Base-by-base conservation (phyloP, 1,140 invertebrate species). In the Mya arenaria region DNA sequence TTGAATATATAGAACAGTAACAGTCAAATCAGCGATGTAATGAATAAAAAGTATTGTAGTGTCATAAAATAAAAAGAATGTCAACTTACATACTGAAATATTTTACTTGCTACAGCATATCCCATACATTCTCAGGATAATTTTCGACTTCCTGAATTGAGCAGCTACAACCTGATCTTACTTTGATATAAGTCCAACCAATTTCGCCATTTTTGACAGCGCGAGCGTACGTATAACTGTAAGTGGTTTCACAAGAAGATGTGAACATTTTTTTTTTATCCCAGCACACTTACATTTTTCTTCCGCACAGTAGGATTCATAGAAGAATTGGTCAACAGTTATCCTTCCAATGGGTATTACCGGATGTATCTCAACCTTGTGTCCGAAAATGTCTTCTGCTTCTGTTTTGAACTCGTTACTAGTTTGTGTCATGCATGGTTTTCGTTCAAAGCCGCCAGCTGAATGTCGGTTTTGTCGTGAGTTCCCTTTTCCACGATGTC, bases 151-250 rank as follows among this genome's bases (percentile, higher is more conserved):
- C 34, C n/a, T 60, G 25, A 30, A 73, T 58, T 13, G 34, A 10
- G 30, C 80, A 73, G 10, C 39, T 55, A 82, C 80, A 82, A 19
- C 78, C 78, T 15, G 66, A 58, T 63, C 65, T 37, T 10, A 81
- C 68, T 62, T 71, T 62, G 6, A 81, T 63, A 39, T 44, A 63
- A 25, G 25, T 63, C 78, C 78, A 81, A 19, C 66, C 78, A 15
- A 48, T 32, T 23, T 62, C 56, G 32, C 78, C 78, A 25, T 69
- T 62, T 52, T 81, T 81, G 5, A 62, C 52, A 48, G 69, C 39
- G n/a, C 28, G 34, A 25, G 78, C 78, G 23, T 71, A 71, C 25
- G 78, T 72, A 28, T 34, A 81, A 32, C 55, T 69, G 19, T 81
- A 23, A 8, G 52, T 63, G 13, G 78, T 62, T 71, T 52, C 36